Percentiles rank a stretch among this genome's conserved stretches.
These are phyloP conservation scores for Sebastes diploproa DNA, from an alignment of 2,797 vertebrate species.

Conservation along the genomic window DNA sequence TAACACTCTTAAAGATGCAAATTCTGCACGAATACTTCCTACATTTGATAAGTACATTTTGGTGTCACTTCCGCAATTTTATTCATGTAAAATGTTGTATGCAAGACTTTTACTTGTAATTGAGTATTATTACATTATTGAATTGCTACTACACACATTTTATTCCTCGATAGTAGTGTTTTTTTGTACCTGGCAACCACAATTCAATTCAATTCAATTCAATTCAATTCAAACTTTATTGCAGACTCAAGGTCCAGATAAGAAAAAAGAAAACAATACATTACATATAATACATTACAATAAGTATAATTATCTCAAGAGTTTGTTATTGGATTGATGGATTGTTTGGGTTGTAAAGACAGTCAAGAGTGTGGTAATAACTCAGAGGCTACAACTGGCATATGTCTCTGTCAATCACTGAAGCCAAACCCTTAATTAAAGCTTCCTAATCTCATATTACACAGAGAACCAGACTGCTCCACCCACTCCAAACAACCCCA, in stretches of 20 bases:
- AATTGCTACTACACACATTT: not conserved
- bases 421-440: not conserved
- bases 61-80: not conserved
- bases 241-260: no score
- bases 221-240: no score
- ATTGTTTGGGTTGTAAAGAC: not conserved
- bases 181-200: not conserved
- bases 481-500: not conserved
- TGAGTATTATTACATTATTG: not conserved
- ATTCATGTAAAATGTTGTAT: not conserved
- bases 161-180: not conserved
- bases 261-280: no score
- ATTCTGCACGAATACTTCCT: not conserved
- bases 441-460: not conserved
- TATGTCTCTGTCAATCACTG: slow-evolving; percentile 22
- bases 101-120: not conserved
- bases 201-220: no score
- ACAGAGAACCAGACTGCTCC: not conserved
- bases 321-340: not conserved
- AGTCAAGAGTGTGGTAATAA: not conserved
- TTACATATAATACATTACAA: no score
- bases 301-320: not conserved
- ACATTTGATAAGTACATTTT: not conserved
- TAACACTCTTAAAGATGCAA: no score
- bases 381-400: not conserved